A percentile compares a stretch with the other conserved stretches of the same genome.
Evolutionary conservation across 1,140 invertebrate genomes (phyloP).

Genomic region (Leptinotarsa undecemlineata): DNA sequence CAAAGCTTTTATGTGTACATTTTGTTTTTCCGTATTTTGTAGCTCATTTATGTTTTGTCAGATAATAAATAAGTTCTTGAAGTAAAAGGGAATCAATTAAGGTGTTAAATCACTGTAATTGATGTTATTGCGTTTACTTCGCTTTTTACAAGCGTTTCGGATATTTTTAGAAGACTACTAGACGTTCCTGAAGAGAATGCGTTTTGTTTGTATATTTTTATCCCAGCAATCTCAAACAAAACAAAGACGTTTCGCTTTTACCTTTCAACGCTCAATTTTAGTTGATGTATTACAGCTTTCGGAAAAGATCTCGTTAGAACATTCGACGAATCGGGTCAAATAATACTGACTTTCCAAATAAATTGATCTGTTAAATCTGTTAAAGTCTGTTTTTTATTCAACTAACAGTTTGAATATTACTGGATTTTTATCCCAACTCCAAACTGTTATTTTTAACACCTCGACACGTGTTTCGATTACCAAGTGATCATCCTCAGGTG

Average conservation of each 20-base stretch:
- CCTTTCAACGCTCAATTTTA: constrained; percentile 5
- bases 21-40: constrained; percentile 37
- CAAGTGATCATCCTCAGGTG: no score
- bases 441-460: no score
- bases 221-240: constrained; percentile 30
- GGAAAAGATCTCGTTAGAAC: no score
- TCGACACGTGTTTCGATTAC: no score
- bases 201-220: constrained; percentile 43
- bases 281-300: background rate
- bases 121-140: constrained; percentile 43
- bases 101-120: constrained; percentile 50
- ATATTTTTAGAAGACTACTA: constrained; percentile 37
- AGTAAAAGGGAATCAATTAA: constrained; percentile 46
- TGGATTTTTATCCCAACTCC: no score
- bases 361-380: no score
- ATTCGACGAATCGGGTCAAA: no score
- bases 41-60: constrained; percentile 46
- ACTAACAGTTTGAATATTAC: no score
- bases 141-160: constrained; percentile 37
- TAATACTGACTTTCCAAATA: no score
- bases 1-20: constrained; percentile 23
- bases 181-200: constrained; percentile 31
- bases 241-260: constrained; percentile 36
- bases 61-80: constrained; percentile 41
- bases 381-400: no score